Conservation (phyloP, 2,888 invertebrate species). For the Bembecia ichneumoniformis region DNA sequence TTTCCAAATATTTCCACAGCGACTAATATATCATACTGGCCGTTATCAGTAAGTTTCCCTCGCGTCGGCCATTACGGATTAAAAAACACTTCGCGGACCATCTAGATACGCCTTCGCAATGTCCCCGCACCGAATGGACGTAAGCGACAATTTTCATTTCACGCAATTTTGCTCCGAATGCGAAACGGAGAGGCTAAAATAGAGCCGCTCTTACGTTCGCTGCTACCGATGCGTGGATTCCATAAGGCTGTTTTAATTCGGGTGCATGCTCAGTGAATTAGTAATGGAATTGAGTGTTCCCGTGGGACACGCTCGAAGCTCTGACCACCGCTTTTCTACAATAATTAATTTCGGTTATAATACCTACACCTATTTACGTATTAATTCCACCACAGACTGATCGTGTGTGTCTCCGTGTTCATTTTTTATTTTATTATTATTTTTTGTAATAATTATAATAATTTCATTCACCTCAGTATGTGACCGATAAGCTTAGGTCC, state of each 20-base stretch:
- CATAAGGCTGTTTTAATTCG: slow-evolving; percentile 41
- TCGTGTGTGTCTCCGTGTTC: too few relatives aligned
- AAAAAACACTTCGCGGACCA: slow-evolving; percentile 57
- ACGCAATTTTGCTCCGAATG: neutral
- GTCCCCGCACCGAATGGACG: slow-evolving; percentile 2
- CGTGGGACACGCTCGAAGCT: slow-evolving; percentile 22
- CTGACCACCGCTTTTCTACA: neutral
- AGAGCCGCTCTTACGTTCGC: slow-evolving; percentile 8
- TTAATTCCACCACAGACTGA: too few relatives aligned
- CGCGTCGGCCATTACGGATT: slow-evolving; percentile 51
- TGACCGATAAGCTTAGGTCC: too few relatives aligned
- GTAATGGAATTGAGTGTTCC: slow-evolving; percentile 57
- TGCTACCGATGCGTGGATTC: neutral
- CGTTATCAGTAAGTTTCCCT: slow-evolving; percentile 39
- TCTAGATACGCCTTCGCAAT: slow-evolving; percentile 33
- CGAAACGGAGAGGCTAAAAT: neutral
- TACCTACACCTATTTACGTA: too few relatives aligned
- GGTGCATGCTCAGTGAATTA: slow-evolving; percentile 50
- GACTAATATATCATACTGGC: slow-evolving; percentile 43
- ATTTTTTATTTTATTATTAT: too few relatives aligned
- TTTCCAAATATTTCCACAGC: slow-evolving; percentile 29
- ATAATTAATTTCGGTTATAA: too few relatives aligned
- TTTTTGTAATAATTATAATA: too few relatives aligned
- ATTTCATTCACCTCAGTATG: too few relatives aligned
- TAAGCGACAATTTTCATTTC: too few relatives aligned